Conservation (phyloP, 2,888 invertebrate genomes). For the Iphiclides podalirius region DNA sequence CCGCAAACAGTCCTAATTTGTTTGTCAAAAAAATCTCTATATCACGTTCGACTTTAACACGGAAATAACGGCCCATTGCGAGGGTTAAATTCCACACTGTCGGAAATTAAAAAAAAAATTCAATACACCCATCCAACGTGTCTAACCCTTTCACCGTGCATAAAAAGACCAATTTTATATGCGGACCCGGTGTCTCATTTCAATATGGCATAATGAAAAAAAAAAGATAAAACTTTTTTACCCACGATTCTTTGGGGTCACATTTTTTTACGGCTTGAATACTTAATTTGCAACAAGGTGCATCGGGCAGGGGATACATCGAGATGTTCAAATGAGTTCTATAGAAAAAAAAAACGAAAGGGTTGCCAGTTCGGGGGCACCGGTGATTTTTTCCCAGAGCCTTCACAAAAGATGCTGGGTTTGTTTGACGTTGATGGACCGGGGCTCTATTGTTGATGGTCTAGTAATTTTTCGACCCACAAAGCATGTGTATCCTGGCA, state of each 20-base stretch:
- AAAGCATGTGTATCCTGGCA: constrained; percentile 12
- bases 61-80: constrained; percentile 67
- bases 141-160: constrained; percentile 61
- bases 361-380: constrained; percentile 38
- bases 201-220: constrained; percentile 71
- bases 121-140: constrained; percentile 52
- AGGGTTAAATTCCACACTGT: constrained; percentile 42
- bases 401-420: constrained; percentile 59
- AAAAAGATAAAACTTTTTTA: constrained; percentile 74
- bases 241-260: constrained; percentile 76
- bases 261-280: constrained; percentile 68
- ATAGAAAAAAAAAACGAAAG: constrained; percentile 63
- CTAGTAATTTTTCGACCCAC: constrained; percentile 38
- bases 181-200: constrained; percentile 78
- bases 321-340: constrained; percentile 72
- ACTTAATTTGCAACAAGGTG: constrained; percentile 81
- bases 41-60: constrained; percentile 63
- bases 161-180: constrained; percentile 77
- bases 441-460: constrained; percentile 44
- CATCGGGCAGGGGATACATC: constrained; percentile 66
- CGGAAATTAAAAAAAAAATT: constrained; percentile 49
- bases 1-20: neutral
- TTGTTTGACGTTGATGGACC: constrained; percentile 65
- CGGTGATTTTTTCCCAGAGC: constrained; percentile 63
- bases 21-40: constrained; percentile 49